Percentiles rank a stretch among this genome's conserved stretches.
Conservation (phyloP, 2,113 vertebrate genomes). For the Chaetorhynchus papuensis region DNA sequence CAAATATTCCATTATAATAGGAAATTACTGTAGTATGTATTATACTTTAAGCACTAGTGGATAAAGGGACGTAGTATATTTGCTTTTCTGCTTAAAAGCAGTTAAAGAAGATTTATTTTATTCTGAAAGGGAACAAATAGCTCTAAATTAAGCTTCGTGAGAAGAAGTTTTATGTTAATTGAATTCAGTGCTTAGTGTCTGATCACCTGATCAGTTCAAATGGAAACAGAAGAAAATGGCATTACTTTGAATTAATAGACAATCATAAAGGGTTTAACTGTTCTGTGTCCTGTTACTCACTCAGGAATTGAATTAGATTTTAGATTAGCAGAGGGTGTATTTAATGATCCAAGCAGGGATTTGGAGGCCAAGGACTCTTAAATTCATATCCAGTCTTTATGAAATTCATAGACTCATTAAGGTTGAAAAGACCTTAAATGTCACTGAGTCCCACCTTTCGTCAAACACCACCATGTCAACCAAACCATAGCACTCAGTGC, state of each 20-base stretch:
- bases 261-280: constrained; percentile 37
- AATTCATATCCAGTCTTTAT: neutral
- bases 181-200: constrained; percentile 2
- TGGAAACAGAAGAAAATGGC: constrained; percentile 17
- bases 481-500: neutral
- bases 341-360: neutral
- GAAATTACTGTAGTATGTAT: neutral
- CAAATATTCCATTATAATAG: constrained; percentile 21
- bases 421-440: neutral
- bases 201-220: constrained; percentile 15
- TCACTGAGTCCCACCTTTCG: neutral
- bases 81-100: constrained; percentile 38
- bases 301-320: neutral
- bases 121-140: neutral
- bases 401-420: neutral
- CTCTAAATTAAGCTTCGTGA: constrained; percentile 9
- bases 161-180: constrained; percentile 12
- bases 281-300: neutral
- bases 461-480: neutral
- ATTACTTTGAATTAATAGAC: constrained; percentile 30
- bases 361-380: neutral
- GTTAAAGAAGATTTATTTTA: neutral
- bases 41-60: neutral
- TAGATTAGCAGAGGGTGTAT: neutral
- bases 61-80: neutral